Conservation (phyloP, 2,113 vertebrate species). For the Onychorhynchus coronatus region DNA sequence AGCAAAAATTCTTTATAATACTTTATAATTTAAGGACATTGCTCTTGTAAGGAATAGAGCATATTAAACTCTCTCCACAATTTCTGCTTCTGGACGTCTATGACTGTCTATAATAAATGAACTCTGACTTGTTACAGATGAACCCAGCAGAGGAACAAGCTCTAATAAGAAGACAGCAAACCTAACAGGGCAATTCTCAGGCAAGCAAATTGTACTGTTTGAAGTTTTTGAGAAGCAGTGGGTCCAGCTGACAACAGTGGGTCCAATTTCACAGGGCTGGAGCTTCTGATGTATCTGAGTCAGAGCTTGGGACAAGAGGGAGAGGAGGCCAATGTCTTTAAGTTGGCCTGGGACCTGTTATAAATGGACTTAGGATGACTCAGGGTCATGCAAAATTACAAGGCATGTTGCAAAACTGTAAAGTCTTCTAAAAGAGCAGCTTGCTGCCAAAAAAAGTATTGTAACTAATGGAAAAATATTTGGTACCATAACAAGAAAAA, state of each 20-base stretch:
- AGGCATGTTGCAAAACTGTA: not conserved
- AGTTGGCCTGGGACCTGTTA: not conserved
- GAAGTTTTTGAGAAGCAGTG: not conserved
- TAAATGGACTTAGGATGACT: not conserved
- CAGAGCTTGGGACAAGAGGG: not conserved
- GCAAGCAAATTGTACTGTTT: not conserved
- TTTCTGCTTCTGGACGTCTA: not conserved
- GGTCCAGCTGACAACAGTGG: not conserved
- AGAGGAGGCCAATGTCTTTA: fast-evolving
- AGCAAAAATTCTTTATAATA: not conserved
- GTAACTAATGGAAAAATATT: not conserved
- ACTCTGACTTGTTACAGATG: not conserved
- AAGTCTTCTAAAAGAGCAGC: not conserved
- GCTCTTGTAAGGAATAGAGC: not conserved
- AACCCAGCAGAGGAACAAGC: not conserved
- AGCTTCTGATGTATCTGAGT: not conserved
- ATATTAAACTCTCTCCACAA: not conserved
- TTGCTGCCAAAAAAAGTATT: not conserved
- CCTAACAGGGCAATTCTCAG: not conserved
- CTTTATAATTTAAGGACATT: not conserved
- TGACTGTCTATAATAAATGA: not conserved
- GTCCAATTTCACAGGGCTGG: not conserved
- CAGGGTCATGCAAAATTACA: not conserved
- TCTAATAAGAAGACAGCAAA: not conserved
- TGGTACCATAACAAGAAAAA: not conserved